Evolutionary conservation across 2,797 vertebrate species (phyloP).

Genomic region (Alectoris magna): DNA sequence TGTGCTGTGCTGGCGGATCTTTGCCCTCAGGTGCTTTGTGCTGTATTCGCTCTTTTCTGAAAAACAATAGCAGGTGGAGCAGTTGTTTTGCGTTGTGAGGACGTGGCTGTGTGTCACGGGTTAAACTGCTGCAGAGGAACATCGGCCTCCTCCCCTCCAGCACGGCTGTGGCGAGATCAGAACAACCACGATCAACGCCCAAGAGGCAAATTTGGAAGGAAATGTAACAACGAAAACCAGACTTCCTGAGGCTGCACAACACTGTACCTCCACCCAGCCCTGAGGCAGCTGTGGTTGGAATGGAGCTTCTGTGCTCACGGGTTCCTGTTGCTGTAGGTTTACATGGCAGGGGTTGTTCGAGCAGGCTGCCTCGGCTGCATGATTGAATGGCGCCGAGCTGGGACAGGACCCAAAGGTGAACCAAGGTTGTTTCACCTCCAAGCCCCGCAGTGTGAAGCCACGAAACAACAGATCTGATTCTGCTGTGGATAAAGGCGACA

Average conservation of each 20-base stretch:
- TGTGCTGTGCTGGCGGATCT: rapidly evolving
- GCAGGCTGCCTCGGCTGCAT: neutral
- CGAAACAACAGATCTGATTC: neutral
- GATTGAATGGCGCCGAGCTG: neutral
- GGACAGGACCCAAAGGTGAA: neutral
- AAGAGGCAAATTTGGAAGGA: neutral
- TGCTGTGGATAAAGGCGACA: neutral
- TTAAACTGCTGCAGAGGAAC: neutral
- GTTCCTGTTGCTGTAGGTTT: neutral
- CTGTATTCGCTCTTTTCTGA: neutral
- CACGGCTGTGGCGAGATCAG: neutral
- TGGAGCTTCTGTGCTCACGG: rapidly evolving
- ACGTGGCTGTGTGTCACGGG: neutral
- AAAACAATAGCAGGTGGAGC: neutral
- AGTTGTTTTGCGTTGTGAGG: neutral
- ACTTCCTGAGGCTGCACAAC: neutral
- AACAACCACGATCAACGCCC: neutral
- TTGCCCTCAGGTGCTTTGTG: neutral
- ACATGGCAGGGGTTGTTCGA: neutral
- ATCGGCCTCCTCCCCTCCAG: neutral
- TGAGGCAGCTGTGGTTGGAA: neutral
- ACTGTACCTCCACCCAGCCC: neutral
- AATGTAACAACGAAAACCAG: neutral
- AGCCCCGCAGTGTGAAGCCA: rapidly evolving
- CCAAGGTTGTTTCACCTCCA: neutral